Base-by-base conservation (phyloP, 2,888 invertebrate species). In the Acanthosoma haemorrhoidale region DNA sequence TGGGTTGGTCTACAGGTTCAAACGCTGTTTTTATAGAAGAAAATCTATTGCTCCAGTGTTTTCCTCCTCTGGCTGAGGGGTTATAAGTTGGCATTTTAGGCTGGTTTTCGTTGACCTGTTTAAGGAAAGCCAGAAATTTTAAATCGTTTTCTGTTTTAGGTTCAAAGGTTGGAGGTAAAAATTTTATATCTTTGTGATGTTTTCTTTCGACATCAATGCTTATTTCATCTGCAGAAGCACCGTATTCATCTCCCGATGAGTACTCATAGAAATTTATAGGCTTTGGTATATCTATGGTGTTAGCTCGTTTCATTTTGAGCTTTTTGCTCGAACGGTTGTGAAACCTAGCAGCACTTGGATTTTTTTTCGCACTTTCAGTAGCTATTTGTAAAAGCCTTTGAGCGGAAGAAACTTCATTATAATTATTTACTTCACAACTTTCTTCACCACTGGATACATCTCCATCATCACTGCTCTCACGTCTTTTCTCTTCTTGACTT, bases 271-370 rank as follows among this genome's bases (percentile, higher is more conserved):
- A 82, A 81, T 77, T 86, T 80, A 84, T 74, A 0, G 87, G 86
- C 76, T 90, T 90, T 0, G 92, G 92, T 78, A 93, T 92, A 77
- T 93, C 92, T 73, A 93, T 91, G 1, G 94, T 94, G 76, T 94
- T 94, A 3, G 93, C 92, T 15, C 93, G 85, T 80, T 92, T 93
- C 87, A 93, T 90, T 76, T 88, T 87, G 25, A 87, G 82, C 77
- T 90, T 91, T 75, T 88, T 89, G 72, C 83, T 85, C 63, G 82
- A 82, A 63, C 73, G 72, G 31, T 59, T 69, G 31, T 72, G 69
- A 70, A 74, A 74, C 34, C 74, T 70, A 18, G 70, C 71, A 11
- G 71, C 63, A 41, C 51, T 72, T 11, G 69, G 70, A 25, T 70
- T 73, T 34, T 73, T 72, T 57, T 75, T 75, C 4, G 68, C 70